Evolutionary conservation across 2,113 vertebrate genomes (phyloP), one percentile per base, ranked within the genome.

Genomic region (Neolamprologus ventralis): DNA sequence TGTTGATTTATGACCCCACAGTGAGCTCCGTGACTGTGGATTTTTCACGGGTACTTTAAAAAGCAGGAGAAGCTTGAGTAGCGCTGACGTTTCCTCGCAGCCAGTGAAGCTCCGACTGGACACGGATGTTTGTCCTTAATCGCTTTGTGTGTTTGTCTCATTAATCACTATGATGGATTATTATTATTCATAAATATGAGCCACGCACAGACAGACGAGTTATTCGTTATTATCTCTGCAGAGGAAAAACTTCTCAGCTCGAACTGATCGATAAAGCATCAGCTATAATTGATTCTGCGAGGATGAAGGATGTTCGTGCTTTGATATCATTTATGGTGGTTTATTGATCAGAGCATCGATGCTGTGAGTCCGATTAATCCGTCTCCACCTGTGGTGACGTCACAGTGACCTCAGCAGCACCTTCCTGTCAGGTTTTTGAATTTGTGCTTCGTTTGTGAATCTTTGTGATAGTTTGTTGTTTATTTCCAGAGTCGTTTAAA

Each of bases 131-230:
- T 80, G n/a, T 80, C 47, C 49, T 53, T 5, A 53, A 19, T 53
- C 12, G 49, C 16, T 79, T 78, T 80, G 49, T 55, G 78, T 80
- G 51, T 80, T 55, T 35, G 71, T 16, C 21, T 37, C 49, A 14
- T 14, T 51, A 1, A 80, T 54, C 51, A 0, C 0, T 80, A 0
- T 37, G 31, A 80, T 11, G 31, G 51, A 80, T 80, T 1, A 80
- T 40, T 26, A 37, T 47, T 75, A 68, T 40, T 68, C 1, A 37
- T 14, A 80, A 54, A 21, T 17, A 10, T 17, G 21, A 45, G 2
- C 16, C 21, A 7, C 8, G 23, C 40, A 73, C 49, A 14, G 49
- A 14, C 2, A 78, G 28, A 9, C 13, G 16, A 80, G 28, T 37
- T 47, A 0, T 5, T 73, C 2, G 5, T 40, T 26, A 2, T 47